Evolutionary conservation across 2,797 vertebrate genomes (phyloP).

Genomic region (Zenarchopterus dispar): DNA sequence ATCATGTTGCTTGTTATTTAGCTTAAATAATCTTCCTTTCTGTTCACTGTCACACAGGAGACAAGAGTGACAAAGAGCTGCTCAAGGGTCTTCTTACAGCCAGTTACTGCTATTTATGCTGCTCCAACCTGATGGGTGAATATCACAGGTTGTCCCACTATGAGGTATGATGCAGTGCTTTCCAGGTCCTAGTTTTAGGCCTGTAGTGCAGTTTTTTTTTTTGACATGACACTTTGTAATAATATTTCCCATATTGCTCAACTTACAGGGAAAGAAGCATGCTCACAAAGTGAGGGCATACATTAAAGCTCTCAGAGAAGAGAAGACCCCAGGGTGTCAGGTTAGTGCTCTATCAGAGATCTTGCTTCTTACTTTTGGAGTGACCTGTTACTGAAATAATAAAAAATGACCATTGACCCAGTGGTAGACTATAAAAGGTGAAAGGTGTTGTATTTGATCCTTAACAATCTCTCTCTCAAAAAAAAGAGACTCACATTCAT

Average conservation of each 20-base stretch:
- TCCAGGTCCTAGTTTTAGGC: not conserved
- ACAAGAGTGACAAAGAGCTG: constrained; percentile 52
- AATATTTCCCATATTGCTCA: not conserved
- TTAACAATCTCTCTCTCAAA: too few species aligned
- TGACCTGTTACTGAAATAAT: too few species aligned
- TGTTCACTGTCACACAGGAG: constrained; percentile 47
- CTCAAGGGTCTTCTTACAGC: constrained; percentile 83
- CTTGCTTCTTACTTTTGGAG: not conserved
- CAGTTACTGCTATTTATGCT: constrained; percentile 87
- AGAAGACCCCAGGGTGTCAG: constrained; percentile 64
- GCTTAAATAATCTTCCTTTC: not conserved
- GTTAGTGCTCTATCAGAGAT: constrained; percentile 53
- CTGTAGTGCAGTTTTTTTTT: not conserved
- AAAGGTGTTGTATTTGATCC: too few species aligned
- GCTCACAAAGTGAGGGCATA: constrained; percentile 84
- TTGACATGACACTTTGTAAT: not conserved
- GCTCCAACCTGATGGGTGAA: constrained; percentile 83
- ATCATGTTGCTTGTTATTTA: not conserved
- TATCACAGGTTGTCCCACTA: constrained; percentile 89
- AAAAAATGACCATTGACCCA: too few species aligned
- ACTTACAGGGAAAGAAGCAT: constrained; percentile 88
- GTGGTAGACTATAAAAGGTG: too few species aligned
- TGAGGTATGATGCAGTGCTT: constrained; percentile 77
- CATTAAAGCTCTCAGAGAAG: constrained; percentile 75
- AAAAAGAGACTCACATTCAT: too few species aligned